Evolutionary conservation across 2,888 invertebrate genomes (phyloP).

Genomic region (Cybosia mesomella): DNA sequence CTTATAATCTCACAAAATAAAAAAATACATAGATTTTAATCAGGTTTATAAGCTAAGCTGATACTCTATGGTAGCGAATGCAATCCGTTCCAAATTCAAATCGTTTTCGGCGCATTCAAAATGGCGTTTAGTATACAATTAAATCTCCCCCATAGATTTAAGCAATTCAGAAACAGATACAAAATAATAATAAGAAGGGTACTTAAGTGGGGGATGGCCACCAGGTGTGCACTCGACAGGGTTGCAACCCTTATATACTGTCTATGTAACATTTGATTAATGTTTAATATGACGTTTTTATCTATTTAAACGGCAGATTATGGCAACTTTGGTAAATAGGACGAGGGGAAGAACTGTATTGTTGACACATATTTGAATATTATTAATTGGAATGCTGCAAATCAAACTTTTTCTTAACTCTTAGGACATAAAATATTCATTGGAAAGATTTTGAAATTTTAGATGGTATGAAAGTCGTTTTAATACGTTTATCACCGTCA

Average conservation of each 20-base stretch:
- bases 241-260: constrained; percentile 77
- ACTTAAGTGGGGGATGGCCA: constrained; percentile 75
- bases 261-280: constrained; percentile 69
- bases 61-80: constrained; percentile 43
- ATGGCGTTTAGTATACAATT: constrained; percentile 84
- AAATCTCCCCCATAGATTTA: constrained; percentile 82
- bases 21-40: constrained; percentile 26
- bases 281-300: constrained; percentile 58
- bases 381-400: constrained; percentile 13
- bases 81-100: constrained; percentile 59
- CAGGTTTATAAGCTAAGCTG: constrained; percentile 43
- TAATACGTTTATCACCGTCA: no score
- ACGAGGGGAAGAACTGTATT: constrained; percentile 8
- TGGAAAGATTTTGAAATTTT: background rate
- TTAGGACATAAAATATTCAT: background rate
- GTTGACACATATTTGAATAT: constrained; percentile 21
- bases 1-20: background rate
- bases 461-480: background rate
- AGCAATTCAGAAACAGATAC: constrained; percentile 86
- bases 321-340: constrained; percentile 17
- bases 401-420: background rate
- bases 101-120: constrained; percentile 68
- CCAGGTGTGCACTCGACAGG: constrained; percentile 79
- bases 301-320: constrained; percentile 40
- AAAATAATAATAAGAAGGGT: constrained; percentile 84